Percentiles rank a stretch among this genome's conserved stretches.
Conservation (phyloP, 1,140 invertebrate species). For the Macrocentrus cingulum region DNA sequence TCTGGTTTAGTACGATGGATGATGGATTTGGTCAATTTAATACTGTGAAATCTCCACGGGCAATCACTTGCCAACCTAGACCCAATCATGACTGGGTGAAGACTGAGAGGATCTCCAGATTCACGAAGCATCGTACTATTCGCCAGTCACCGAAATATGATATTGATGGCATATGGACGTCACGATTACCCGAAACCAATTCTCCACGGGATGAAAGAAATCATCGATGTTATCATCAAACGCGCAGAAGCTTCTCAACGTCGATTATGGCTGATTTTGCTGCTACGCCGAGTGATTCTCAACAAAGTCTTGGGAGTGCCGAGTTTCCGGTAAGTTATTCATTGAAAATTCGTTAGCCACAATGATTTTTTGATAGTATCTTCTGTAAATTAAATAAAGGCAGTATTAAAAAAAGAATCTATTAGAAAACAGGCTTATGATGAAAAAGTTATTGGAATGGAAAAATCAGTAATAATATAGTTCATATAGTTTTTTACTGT, state of each 20-base stretch:
- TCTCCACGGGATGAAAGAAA: conserved; percentile 36
- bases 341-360: neutral
- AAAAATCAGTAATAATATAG: no score
- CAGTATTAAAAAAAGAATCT: no score
- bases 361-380: no score
- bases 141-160: conserved; percentile 41
- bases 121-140: conserved; percentile 45
- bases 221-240: conserved; percentile 45
- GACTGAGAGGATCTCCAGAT: conserved; percentile 44
- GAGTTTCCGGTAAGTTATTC: conserved; percentile 44
- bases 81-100: conserved; percentile 49
- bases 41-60: conserved; percentile 41
- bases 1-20: conserved; percentile 43
- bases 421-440: no score
- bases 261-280: conserved; percentile 48
- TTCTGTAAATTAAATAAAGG: no score
- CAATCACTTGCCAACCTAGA: conserved; percentile 44
- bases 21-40: conserved; percentile 43
- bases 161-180: conserved; percentile 42
- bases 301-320: conserved; percentile 45
- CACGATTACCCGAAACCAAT: conserved; percentile 35
- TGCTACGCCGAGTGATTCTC: conserved; percentile 40
- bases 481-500: no score
- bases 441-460: no score
- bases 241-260: conserved; percentile 46